phyloP scores from a whole-genome alignment of 2,888 invertebrate species.

The Chorisops tibialis region DNA sequence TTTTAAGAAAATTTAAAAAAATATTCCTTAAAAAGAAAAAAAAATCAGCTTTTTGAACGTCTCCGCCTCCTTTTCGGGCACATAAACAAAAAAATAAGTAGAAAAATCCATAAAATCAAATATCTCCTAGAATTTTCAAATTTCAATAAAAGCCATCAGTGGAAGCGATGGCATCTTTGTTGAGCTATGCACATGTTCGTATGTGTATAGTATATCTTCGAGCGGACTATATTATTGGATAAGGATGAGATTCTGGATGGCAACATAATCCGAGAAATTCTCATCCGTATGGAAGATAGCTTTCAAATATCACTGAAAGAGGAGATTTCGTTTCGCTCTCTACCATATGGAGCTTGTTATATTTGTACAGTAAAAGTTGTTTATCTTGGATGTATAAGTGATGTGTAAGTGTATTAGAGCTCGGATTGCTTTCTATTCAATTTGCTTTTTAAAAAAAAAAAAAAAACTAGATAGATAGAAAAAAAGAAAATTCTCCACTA shows the following conservation, averaged over 20 bases:
- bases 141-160: background rate
- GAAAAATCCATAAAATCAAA: slow-evolving; percentile 4
- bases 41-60: background rate
- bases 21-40: too few species aligned
- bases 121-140: background rate
- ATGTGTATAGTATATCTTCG: background rate
- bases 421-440: slow-evolving; percentile 19
- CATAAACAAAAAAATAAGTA: slow-evolving; percentile 4
- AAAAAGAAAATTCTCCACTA: background rate
- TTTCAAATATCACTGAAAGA: background rate
- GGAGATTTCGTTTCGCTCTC: background rate
- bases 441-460: slow-evolving; percentile 6
- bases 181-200: too few species aligned
- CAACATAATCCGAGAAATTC: background rate
- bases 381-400: slow-evolving; percentile 15
- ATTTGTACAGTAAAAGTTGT: background rate
- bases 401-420: slow-evolving; percentile 18
- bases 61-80: background rate
- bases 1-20: too few species aligned
- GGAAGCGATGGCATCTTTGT: background rate
- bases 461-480: too few species aligned
- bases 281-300: background rate
- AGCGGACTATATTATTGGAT: background rate
- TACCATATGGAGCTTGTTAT: background rate
- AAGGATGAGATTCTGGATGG: background rate